Base-by-base conservation (phyloP, 2,113 vertebrate species). In the Sebastes fasciatus region DNA sequence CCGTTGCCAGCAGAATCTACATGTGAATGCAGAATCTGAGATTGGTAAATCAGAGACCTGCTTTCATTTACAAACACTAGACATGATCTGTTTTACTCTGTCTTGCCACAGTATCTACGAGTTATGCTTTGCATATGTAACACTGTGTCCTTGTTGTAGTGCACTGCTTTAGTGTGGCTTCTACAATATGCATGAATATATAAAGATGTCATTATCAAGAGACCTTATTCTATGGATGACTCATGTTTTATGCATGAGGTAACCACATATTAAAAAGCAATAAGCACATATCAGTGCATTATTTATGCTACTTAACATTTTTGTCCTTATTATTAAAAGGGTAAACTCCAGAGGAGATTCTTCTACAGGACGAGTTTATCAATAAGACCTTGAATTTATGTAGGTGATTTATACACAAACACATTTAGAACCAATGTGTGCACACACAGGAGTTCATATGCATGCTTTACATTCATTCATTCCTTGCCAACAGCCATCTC, bases 181-280 rank as follows among this genome's bases (percentile, higher is more conserved):
- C 21, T 52, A 42, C 43, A 46, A 68, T 64, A 68, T 75, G 52
- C 61, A 65, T 13, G 23, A 61, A 80, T 58, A 72, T 40, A 83
- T 87, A 66, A 74, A 74, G 63, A 82, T 57, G 26, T 70, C 61
- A 70, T 70, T 78, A 60, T 57, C 58, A 49, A 73, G 17, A 8
- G 54, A 34, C 42, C 57, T 86, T 81, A 88, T 91, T 88, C 82
- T 48, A 64, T 62, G 49, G 58, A 67, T 51, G 60, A 42, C 67
- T 86, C 21, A 64, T 88, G 79, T 83, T 85, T 86, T 86, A 86
- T 87, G 82, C 66, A 85, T 77, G 8, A 34, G 61, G 51, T 57
- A 62, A 16, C 42, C 73, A 68, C 65, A 74, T 80, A 62, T 80
- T 73, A 80, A 67, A 77, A 77, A 80, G 46, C 43, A 83, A 71